Conservation (phyloP, 2,113 vertebrate genomes). For the Microcebus griseorufus region DNA sequence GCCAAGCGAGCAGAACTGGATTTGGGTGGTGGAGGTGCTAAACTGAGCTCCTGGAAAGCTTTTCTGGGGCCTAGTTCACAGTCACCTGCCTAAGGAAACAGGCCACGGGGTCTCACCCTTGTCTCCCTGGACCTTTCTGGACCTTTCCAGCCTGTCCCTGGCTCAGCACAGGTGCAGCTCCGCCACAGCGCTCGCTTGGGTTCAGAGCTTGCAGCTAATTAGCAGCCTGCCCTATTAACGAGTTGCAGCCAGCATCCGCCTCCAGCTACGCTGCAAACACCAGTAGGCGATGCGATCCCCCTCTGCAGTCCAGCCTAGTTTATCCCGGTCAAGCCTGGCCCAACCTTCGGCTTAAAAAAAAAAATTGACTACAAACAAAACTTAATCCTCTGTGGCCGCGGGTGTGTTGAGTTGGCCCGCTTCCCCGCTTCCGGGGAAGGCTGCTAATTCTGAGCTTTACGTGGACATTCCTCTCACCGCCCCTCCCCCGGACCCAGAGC, state of each 20-base stretch:
- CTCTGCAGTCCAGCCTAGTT: neutral
- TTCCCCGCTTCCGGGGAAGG: conserved; percentile 21
- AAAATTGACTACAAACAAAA: neutral
- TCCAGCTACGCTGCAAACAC: conserved; percentile 63
- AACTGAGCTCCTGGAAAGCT: neutral
- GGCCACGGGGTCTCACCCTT: neutral
- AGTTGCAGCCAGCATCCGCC: conserved; percentile 47
- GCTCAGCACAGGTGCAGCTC: conserved; percentile 80
- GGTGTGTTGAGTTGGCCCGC: neutral
- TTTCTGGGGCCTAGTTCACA: conserved; percentile 57
- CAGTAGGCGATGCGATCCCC: neutral
- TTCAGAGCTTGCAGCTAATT: conserved; percentile 63
- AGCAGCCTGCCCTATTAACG: conserved; percentile 60
- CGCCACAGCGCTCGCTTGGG: neutral
- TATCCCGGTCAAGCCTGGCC: neutral
- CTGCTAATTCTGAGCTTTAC: neutral
- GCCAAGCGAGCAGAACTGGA: neutral
- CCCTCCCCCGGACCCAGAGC: neutral
- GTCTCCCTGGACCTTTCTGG: conserved; percentile 16
- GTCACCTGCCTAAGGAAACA: conserved; percentile 39
- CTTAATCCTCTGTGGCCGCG: neutral
- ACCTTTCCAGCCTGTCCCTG: neutral
- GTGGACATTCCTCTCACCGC: neutral
- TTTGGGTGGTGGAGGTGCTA: neutral
- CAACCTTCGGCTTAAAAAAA: neutral